Conservation (phyloP, 1,140 invertebrate genomes). For the Psix sp. region DNA sequence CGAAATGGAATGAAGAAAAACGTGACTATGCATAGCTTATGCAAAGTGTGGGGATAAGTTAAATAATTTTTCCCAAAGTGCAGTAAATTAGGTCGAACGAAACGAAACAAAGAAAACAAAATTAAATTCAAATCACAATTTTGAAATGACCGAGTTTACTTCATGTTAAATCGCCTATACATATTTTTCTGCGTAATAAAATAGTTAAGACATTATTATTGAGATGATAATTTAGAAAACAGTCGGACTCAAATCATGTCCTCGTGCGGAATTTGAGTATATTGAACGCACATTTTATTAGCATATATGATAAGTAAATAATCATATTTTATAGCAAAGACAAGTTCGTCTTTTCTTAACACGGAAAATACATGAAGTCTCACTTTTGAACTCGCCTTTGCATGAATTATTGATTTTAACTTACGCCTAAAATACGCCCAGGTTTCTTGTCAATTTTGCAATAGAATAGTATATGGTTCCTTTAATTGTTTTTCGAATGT, state of each 20-base stretch:
- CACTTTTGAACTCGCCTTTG: conserved; percentile 6
- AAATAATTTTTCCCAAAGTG: no score
- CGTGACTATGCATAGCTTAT: no score
- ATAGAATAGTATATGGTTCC: conserved; percentile 6
- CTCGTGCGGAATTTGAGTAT: conserved; percentile 4
- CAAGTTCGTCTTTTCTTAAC: conserved; percentile 13
- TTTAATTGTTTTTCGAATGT: conserved; percentile 6
- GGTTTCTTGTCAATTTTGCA: background rate
- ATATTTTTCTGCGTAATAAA: no score
- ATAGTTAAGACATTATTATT: no score
- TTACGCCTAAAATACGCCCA: conserved; percentile 3
- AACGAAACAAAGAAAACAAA: no score
- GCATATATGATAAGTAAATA: conserved; percentile 15
- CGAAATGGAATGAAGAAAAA: no score
- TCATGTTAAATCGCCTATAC: no score
- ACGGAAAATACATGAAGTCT: conserved; percentile 5
- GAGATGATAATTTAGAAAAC: no score
- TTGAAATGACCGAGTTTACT: no score
- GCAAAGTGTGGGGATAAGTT: no score
- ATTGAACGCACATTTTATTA: conserved; percentile 24
- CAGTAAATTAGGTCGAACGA: no score
- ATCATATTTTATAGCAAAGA: conserved; percentile 11
- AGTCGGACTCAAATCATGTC: conserved; percentile 1
- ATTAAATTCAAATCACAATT: no score
- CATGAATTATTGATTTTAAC: conserved; percentile 4